Percentiles rank a stretch among this genome's conserved stretches.
Evolutionary conservation across 2,888 invertebrate genomes (phyloP).

Genomic region (Cryptocephalus moraei): DNA sequence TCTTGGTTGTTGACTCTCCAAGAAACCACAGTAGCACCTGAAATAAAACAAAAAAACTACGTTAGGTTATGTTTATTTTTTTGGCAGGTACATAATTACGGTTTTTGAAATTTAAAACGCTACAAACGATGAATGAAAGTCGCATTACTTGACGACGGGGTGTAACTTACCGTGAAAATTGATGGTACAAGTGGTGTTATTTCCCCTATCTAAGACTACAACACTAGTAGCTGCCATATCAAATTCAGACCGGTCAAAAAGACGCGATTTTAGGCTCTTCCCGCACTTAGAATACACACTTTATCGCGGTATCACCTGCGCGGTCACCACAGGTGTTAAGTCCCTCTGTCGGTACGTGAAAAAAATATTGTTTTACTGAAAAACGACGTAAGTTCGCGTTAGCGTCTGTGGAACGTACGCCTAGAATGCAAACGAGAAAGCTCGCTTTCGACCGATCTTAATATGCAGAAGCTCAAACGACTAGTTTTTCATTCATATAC

Average conservation of each 20-base stretch:
- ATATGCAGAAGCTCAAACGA: conserved; percentile 33
- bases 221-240: conserved; percentile 77
- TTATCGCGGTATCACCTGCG: conserved; percentile 33
- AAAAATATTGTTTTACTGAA: conserved; percentile 19
- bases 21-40: conserved; percentile 93
- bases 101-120: conserved; percentile 4
- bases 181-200: conserved; percentile 93
- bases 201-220: conserved; percentile 89
- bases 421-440: conserved; percentile 19
- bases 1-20: conserved; percentile 96
- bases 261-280: conserved; percentile 24
- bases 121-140: neutral
- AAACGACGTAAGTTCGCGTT: conserved; percentile 7
- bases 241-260: conserved; percentile 33
- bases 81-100: neutral
- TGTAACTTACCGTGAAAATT: conserved; percentile 80
- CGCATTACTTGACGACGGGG: neutral
- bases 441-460: conserved; percentile 24
- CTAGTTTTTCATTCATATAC: conserved; percentile 35
- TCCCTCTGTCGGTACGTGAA: conserved; percentile 34
- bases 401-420: conserved; percentile 10
- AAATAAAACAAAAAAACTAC: conserved; percentile 13
- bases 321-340: conserved; percentile 33
- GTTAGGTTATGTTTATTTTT: conserved; percentile 28
- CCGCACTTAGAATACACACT: conserved; percentile 27